Percentiles rank a stretch among this genome's conserved stretches.
Evolutionary conservation across 1,140 invertebrate species (phyloP).

Genomic region (Neotoxoptera formosana): DNA sequence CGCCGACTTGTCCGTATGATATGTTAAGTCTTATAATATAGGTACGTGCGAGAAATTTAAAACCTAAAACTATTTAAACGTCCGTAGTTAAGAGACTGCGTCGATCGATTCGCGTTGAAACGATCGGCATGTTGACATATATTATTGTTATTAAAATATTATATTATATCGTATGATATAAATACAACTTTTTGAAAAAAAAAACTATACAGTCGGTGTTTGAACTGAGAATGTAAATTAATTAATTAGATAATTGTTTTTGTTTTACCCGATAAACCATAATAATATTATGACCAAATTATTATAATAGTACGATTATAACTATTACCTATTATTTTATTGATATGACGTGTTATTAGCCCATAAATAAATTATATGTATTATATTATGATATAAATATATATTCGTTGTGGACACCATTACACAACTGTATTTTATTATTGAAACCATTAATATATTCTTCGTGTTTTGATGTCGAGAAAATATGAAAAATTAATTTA

Average conservation of each 20-base stretch:
- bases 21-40: not conserved
- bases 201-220: not conserved
- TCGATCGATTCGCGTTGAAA: not conserved
- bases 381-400: conserved; percentile 16
- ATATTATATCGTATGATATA: not conserved
- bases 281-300: not conserved
- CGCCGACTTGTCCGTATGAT: not conserved
- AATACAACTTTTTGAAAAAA: not conserved
- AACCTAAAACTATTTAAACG: not conserved
- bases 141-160: too few species aligned
- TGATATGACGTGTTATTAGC: not conserved
- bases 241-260: not conserved
- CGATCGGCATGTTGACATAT: not conserved
- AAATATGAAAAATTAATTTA: conserved; percentile 1
- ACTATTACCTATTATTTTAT: not conserved
- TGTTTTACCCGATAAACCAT: not conserved
- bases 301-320: not conserved
- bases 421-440: conserved; percentile 43
- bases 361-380: conserved; percentile 13
- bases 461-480: not conserved
- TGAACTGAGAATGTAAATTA: conserved; percentile 1
- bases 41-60: not conserved
- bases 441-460: conserved; percentile 19
- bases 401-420: conserved; percentile 28
- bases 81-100: not conserved